Conservation (phyloP, 2,113 vertebrate species). For the Leucosticte australis region DNA sequence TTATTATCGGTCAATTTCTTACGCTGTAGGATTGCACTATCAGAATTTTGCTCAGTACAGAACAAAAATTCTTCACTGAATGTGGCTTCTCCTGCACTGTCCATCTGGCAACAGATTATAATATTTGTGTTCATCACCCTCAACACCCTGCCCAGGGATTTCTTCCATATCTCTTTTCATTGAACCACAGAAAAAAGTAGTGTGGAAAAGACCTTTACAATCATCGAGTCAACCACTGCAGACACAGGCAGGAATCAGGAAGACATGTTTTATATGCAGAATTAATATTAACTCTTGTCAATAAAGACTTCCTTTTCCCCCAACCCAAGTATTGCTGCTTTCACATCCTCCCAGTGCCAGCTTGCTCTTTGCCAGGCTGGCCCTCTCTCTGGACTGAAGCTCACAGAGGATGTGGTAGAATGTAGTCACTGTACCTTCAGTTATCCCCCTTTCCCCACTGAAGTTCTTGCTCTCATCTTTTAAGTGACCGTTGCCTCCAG, state of each 20-base stretch:
- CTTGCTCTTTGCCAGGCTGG: background rate
- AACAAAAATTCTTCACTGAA: background rate
- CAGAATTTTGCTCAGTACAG: background rate
- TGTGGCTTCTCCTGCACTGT: background rate
- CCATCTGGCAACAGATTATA: background rate
- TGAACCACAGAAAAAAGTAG: background rate
- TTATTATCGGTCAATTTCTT: background rate
- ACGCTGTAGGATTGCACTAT: background rate
- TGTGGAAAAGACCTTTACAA: background rate
- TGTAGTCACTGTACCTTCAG: background rate
- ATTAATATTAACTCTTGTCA: background rate
- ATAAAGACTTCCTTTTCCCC: background rate
- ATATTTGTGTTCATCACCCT: background rate
- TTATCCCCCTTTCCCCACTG: background rate
- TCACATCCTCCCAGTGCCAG: background rate
- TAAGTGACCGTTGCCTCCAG: background rate
- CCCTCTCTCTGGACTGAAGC: background rate
- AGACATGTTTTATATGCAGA: background rate
- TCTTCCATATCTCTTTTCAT: background rate
- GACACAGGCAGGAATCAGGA: background rate
- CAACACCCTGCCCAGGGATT: background rate
- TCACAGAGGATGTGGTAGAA: background rate
- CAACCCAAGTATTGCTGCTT: background rate
- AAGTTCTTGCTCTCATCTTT: background rate
- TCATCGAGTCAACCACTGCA: background rate